phyloP scores from a whole-genome alignment of 2,888 invertebrate species.

The Mimachlamys varia region DNA sequence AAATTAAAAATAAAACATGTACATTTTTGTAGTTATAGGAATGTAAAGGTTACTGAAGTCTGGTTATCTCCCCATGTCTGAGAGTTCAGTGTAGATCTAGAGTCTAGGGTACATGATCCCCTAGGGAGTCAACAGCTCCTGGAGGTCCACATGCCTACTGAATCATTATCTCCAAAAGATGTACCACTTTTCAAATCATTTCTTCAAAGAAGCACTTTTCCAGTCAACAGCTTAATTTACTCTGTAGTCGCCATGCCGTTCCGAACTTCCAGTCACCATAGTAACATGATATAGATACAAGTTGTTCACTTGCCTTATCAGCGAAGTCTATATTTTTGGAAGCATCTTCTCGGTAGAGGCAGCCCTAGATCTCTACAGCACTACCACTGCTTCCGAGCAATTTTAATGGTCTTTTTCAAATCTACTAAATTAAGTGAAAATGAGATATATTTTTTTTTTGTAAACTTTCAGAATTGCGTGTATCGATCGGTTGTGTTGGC shows the following conservation, averaged over 20 bases:
- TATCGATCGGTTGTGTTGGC: not conserved
- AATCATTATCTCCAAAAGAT: not conserved
- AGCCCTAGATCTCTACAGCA: not conserved
- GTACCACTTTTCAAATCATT: slow-evolving; percentile 7
- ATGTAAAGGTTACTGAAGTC: too few species aligned
- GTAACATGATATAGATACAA: slow-evolving; percentile 37
- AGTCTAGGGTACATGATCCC: too few species aligned
- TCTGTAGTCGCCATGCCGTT: slow-evolving; percentile 32
- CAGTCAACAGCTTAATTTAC: not conserved
- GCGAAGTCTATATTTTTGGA: slow-evolving; percentile 24
- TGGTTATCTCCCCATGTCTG: not conserved
- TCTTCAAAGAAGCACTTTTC: not conserved
- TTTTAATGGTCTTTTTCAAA: slow-evolving; percentile 36
- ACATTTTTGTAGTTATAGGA: too few species aligned
- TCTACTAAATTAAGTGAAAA: slow-evolving; percentile 28
- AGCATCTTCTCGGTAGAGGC: slow-evolving; percentile 6
- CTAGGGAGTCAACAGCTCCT: not conserved
- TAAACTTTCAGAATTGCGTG: not conserved
- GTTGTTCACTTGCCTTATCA: slow-evolving; percentile 36
- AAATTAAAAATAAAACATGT: too few species aligned
- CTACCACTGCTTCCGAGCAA: not conserved
- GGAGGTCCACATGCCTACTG: not conserved
- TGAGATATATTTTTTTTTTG: not conserved
- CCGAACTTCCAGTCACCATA: slow-evolving; percentile 41
- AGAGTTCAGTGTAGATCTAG: too few species aligned